phyloP scores from a whole-genome alignment of 2,797 vertebrate species.

The Columba guinea region DNA sequence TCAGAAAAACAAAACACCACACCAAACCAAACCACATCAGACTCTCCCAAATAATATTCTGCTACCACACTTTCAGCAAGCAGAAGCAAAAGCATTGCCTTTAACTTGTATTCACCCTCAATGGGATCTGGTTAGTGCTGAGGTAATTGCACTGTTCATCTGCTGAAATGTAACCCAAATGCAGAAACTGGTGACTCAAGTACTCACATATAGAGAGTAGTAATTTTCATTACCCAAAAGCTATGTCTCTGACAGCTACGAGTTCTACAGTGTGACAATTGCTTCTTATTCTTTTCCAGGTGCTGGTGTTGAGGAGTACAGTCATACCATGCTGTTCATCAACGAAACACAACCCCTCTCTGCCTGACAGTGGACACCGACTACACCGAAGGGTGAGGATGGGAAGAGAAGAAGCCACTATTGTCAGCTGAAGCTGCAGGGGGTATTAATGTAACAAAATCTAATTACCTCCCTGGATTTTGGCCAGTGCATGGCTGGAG shows the following conservation, averaged over 20 bases:
- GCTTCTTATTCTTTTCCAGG: background rate
- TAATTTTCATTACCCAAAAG: background rate
- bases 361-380: background rate
- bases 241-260: background rate
- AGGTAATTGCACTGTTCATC: background rate
- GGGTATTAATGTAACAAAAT: background rate
- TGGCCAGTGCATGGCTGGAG: background rate
- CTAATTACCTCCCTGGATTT: constrained; percentile 44
- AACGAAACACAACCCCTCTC: background rate
- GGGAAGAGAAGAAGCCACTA: background rate
- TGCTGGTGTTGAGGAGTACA: background rate
- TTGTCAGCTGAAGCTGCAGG: constrained; percentile 11
- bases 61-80: background rate
- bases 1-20: background rate
- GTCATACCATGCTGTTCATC: accelerated
- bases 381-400: background rate
- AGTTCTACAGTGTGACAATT: background rate
- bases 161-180: background rate
- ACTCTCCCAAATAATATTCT: background rate
- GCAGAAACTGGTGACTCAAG: background rate
- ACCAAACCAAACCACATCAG: background rate
- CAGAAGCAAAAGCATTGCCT: background rate
- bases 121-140: background rate
- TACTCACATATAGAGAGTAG: background rate
- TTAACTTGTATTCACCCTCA: background rate